Base-by-base conservation (phyloP, 2,797 vertebrate genomes). In the Cygnus olor region DNA sequence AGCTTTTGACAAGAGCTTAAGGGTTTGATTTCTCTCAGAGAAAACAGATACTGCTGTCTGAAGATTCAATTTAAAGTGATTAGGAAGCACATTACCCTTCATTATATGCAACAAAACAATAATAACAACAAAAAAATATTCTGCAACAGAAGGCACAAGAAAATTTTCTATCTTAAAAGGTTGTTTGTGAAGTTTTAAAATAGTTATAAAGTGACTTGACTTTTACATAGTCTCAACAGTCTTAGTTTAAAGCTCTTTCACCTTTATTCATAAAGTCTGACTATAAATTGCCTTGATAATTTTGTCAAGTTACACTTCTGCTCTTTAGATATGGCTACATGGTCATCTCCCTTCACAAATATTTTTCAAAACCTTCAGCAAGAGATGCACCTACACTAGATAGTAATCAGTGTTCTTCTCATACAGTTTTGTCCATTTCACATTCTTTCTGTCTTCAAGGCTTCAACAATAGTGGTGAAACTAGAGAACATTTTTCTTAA, bases 71-170 rank as follows among this genome's bases (percentile, higher is more conserved):
- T 42, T 22, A 0, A 32, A 74, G 69, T 79, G 16, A 53, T 20
- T 4, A 56, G 21, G 18, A 76, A 63, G 17, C 32, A 10, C 0
- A 0, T 0, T 72, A 47, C 32, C 40, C 53, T 72, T 44, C 32
- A 24, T 36, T 85, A 58, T 6, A 47, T 8, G 19, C 27, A 72
- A 63, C 11, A 54, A 87, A 81, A 71, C 57, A 14, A 38, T 22
- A 85, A 70, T 16, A 28, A 49, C 57, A 28, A 1, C 34, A 5
- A 8, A 24, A 3, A 9, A 10, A 16, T 38, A 42, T 77, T 85
- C 44, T 73, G 28, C 38, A 91, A n/a, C 34, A 44, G 25, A 85
- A 94, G 14, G 45, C 54, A 81, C 42, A 91, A 58, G 6, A 22
- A 16, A 20, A 4, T 47, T 90, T 72, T 80, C 44, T 3, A 44